Evolutionary conservation across 2,888 invertebrate genomes (phyloP).

Genomic region (Euplexia lucipara): DNA sequence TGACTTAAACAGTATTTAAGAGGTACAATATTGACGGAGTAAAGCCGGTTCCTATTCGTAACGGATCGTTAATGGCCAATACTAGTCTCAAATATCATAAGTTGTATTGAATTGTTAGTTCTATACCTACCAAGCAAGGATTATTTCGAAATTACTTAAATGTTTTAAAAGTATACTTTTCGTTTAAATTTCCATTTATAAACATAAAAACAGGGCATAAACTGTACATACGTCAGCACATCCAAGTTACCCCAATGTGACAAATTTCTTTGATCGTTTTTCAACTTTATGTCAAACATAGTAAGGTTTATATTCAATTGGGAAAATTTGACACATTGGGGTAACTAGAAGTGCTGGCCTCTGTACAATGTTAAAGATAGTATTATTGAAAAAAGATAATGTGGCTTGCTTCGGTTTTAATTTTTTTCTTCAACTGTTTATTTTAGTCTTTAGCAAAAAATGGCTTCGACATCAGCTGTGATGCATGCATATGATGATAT

Average conservation of each 20-base stretch:
- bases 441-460: not conserved
- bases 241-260: no score
- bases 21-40: slow-evolving; percentile 16
- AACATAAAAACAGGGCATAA: not conserved
- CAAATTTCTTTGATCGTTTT: no score
- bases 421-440: slow-evolving; percentile 5
- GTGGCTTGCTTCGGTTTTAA: slow-evolving; percentile 1
- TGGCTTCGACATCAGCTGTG: not conserved
- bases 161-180: slow-evolving; percentile 4
- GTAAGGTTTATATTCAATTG: no score
- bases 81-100: not conserved
- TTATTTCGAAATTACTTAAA: not conserved
- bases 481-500: no score
- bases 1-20: slow-evolving; percentile 30
- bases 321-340: no score
- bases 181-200: no score
- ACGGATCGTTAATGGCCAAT: not conserved
- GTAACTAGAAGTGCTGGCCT: no score
- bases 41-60: not conserved
- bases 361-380: not conserved
- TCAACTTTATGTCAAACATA: no score
- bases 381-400: not conserved
- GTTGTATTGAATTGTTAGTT: not conserved
- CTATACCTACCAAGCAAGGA: no score
- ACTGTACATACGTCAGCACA: not conserved